Conservation (phyloP, 2,797 vertebrate genomes). For the Pteronotus mesoamericanus region DNA sequence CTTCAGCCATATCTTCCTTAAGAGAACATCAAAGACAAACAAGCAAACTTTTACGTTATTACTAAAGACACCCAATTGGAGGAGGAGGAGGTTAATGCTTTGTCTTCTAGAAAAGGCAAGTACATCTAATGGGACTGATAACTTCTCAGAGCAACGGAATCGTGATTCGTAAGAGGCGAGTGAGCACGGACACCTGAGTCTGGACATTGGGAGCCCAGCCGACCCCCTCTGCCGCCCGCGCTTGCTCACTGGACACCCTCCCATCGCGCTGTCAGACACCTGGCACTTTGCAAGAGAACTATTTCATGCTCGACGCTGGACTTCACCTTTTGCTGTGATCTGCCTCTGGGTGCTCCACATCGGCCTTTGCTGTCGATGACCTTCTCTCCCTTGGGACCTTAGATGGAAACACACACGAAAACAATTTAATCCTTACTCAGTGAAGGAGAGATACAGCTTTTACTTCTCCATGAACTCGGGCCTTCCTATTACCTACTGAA, state of each 20-base stretch:
- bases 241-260: not conserved
- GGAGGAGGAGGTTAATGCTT: not conserved
- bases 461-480: not conserved
- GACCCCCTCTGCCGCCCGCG: not conserved
- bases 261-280: not conserved
- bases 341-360: conserved; percentile 91
- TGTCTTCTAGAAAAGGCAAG: not conserved
- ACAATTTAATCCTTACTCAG: not conserved
- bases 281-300: not conserved
- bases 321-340: conserved; percentile 96
- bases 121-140: not conserved
- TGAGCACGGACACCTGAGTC: not conserved
- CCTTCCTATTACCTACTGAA: not conserved
- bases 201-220: not conserved
- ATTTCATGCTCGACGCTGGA: fast-evolving
- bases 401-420: conserved; percentile 79
- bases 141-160: not conserved
- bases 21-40: not conserved
- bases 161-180: not conserved
- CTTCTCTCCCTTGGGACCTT: conserved; percentile 97
- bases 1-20: not conserved
- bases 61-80: not conserved
- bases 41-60: not conserved
- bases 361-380: conserved; percentile 89
- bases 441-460: fast-evolving